These are phyloP conservation scores for Hemibagrus wyckioides DNA, from an alignment of 2,113 vertebrate genomes.

Conservation along the genomic window DNA sequence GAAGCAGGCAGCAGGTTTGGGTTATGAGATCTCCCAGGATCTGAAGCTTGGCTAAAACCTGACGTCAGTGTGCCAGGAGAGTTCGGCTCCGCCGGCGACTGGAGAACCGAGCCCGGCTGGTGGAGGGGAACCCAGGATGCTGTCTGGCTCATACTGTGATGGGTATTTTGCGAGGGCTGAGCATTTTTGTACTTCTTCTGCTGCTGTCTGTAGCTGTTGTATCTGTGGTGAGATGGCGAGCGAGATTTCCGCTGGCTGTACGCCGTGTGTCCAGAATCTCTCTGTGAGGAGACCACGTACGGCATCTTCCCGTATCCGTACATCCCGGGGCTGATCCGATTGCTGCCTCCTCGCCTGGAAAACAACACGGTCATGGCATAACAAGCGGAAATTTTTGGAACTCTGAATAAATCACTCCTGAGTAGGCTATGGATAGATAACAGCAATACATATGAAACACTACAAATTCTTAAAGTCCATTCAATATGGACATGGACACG, in stretches of 20 bases:
- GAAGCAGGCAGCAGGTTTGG: conserved; percentile 67
- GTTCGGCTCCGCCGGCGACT: conserved; percentile 64
- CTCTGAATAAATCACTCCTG: too few relatives aligned
- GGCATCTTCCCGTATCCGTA: conserved; percentile 90
- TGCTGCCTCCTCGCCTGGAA: conserved; percentile 74
- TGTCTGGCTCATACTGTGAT: conserved; percentile 17
- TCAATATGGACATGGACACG: too few relatives aligned
- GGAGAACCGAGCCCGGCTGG: conserved; percentile 67
- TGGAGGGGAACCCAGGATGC: conserved; percentile 74
- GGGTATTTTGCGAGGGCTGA: conserved; percentile 26
- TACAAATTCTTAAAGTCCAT: too few relatives aligned
- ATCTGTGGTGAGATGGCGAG: conserved; percentile 51
- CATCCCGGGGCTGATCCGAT: conserved; percentile 81
- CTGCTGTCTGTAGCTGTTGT: conserved; percentile 35
- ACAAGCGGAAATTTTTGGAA: too few relatives aligned
- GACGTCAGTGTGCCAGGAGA: conserved; percentile 50
- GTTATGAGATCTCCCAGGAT: conserved; percentile 55
- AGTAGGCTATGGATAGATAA: too few relatives aligned
- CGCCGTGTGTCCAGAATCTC: conserved; percentile 65
- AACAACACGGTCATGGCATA: background rate
- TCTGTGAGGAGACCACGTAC: conserved; percentile 79
- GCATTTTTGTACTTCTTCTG: conserved; percentile 52
- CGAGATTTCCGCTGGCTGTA: conserved; percentile 74
- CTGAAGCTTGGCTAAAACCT: background rate
- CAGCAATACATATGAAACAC: too few relatives aligned